A percentile compares a stretch with the other conserved stretches of the same genome.
Conservation (phyloP, 2,888 invertebrate genomes). For the Hipparchia semele region DNA sequence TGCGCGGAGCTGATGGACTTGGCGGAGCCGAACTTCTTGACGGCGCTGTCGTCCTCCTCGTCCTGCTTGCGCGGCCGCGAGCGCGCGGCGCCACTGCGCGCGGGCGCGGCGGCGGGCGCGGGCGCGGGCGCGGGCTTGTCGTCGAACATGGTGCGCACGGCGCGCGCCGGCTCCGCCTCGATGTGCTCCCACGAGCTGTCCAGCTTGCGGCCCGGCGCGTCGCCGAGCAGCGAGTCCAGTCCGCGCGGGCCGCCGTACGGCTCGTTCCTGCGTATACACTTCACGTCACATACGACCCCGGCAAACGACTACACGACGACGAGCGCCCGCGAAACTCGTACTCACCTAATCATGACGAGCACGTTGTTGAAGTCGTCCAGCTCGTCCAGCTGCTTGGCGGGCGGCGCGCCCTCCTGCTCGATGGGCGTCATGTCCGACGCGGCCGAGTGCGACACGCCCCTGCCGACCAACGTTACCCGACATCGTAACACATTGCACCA, state of each 20-base stretch:
- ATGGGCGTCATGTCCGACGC: slow-evolving; percentile 95
- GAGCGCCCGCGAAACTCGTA: no score
- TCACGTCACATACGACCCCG: no score
- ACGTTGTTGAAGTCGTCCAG: slow-evolving; percentile 76
- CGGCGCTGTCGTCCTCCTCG: slow-evolving; percentile 88
- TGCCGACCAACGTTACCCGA: slow-evolving; percentile 35
- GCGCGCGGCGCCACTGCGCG: slow-evolving; percentile 33
- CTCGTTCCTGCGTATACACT: slow-evolving; percentile 58
- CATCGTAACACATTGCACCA: no score
- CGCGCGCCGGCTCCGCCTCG: slow-evolving; percentile 62
- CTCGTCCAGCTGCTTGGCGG: slow-evolving; percentile 59
- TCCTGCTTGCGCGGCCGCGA: slow-evolving; percentile 44
- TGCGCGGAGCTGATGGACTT: slow-evolving; percentile 99
- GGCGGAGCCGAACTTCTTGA: slow-evolving; percentile 98
- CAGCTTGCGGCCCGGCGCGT: slow-evolving; percentile 33
- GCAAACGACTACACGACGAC: no score
- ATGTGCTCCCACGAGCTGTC: slow-evolving; percentile 59
- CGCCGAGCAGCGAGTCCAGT: slow-evolving; percentile 39
- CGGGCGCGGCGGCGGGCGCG: slow-evolving; percentile 35
- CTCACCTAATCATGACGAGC: slow-evolving; percentile 83
- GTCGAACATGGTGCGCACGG: slow-evolving; percentile 67
- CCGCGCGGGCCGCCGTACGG: slow-evolving; percentile 55
- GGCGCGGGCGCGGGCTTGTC: slow-evolving; percentile 33
- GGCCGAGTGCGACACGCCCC: slow-evolving; percentile 86
- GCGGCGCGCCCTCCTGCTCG: slow-evolving; percentile 88